Evolutionary conservation across 2,797 vertebrate genomes (phyloP).

Genomic region (Hemitrygon akajei): DNA sequence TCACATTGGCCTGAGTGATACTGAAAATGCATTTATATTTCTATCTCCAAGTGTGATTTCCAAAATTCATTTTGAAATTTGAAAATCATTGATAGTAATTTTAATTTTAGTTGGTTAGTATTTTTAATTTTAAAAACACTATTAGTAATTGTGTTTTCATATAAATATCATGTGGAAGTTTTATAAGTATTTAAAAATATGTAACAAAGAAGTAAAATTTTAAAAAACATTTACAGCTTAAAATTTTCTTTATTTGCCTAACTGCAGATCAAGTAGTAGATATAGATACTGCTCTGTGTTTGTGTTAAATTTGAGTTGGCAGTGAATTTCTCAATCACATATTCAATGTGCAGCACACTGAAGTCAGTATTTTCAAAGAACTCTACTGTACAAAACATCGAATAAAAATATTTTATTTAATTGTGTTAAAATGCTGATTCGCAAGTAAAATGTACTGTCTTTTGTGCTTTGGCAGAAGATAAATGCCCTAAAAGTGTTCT

Average conservation of each 20-base stretch:
- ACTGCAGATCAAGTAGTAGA: not conserved
- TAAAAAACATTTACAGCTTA: not conserved
- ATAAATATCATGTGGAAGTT: too few species aligned
- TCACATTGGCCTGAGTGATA: not conserved
- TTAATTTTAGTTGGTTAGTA: too few species aligned
- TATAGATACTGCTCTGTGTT: not conserved
- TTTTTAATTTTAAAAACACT: too few species aligned
- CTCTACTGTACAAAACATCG: not conserved
- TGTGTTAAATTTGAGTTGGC: too few species aligned
- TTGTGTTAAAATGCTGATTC: not conserved
- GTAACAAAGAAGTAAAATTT: not conserved
- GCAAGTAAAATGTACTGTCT: not conserved
- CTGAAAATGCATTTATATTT: not conserved
- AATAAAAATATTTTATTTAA: not conserved
- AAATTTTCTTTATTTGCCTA: not conserved
- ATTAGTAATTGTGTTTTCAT: not conserved
- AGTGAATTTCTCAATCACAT: slow-evolving; percentile 2
- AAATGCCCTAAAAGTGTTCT: not conserved
- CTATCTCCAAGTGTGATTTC: not conserved
- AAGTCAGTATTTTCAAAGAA: not conserved
- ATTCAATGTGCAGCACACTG: not conserved
- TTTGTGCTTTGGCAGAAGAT: slow-evolving; percentile 16
- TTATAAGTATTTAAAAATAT: not conserved
- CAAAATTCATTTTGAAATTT: not conserved
- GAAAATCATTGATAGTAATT: too few species aligned